A percentile compares a stretch with the other conserved stretches of the same genome.
Conservation (phyloP, 2,888 invertebrate species). For the Ferrisia virgata region DNA sequence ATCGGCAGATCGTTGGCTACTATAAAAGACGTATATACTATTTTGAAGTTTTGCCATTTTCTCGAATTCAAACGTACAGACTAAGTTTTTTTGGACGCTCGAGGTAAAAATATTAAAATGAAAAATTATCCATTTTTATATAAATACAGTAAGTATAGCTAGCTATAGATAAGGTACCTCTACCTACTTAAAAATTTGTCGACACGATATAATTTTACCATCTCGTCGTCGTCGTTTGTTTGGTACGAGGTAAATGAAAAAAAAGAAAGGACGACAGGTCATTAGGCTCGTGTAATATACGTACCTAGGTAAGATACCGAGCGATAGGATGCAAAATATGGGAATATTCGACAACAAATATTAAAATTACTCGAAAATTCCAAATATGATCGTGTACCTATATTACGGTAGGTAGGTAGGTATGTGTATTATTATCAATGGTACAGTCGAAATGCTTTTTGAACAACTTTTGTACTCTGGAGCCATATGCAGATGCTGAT, state of each 20-base stretch:
- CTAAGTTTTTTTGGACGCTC: not conserved
- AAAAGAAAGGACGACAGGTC: too few relatives aligned
- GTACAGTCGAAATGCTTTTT: not conserved
- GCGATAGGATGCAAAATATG: not conserved
- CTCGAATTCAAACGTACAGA: not conserved
- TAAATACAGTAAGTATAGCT: too few relatives aligned
- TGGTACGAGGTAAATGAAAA: too few relatives aligned
- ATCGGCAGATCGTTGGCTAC: not conserved
- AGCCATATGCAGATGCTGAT: too few relatives aligned
- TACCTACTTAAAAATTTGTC: too few relatives aligned
- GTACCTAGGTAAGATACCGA: not conserved
- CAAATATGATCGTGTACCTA: not conserved
- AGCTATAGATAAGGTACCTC: too few relatives aligned
- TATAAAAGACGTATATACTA: not conserved
- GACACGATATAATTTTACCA: too few relatives aligned
- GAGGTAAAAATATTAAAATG: not conserved
- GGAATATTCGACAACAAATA: not conserved
- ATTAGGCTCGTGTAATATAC: too few relatives aligned
- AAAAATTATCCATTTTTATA: not conserved
- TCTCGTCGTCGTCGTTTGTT: too few relatives aligned
- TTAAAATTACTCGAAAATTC: not conserved
- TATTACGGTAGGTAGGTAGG: too few relatives aligned
- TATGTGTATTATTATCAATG: not conserved
- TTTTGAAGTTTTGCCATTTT: conserved; percentile 25
- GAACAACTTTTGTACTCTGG: not conserved